phyloP scores from a whole-genome alignment of 2,113 vertebrate species.

The Ageneiosus marmoratus region DNA sequence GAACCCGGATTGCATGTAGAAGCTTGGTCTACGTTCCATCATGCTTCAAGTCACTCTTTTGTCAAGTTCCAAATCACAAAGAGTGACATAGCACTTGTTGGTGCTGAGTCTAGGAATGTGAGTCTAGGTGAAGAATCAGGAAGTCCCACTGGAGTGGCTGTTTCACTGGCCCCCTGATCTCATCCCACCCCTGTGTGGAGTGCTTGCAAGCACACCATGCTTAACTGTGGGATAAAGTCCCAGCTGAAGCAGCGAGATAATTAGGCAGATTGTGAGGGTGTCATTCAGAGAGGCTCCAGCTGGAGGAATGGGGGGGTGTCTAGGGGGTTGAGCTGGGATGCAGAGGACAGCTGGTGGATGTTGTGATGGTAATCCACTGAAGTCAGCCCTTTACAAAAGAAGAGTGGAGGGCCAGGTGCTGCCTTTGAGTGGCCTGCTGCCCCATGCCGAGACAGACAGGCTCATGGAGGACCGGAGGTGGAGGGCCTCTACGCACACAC shows the following conservation, averaged over 20 bases:
- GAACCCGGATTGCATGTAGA: not conserved
- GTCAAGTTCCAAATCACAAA: not conserved
- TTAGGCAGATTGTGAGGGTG: slow-evolving; percentile 80
- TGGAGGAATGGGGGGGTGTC: slow-evolving; percentile 68
- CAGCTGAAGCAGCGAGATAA: slow-evolving; percentile 71
- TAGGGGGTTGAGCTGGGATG: slow-evolving; percentile 45
- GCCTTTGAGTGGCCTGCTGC: slow-evolving; percentile 76
- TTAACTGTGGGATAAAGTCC: slow-evolving; percentile 53
- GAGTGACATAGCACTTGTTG: slow-evolving; percentile 65
- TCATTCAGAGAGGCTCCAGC: slow-evolving; percentile 77
- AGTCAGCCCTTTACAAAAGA: slow-evolving; percentile 78
- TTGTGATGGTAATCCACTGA: slow-evolving; percentile 83
- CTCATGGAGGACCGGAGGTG: slow-evolving; percentile 68
- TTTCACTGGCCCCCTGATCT: slow-evolving; percentile 51
- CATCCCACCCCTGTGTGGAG: slow-evolving; percentile 57
- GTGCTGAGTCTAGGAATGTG: slow-evolving; percentile 59
- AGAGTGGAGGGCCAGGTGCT: slow-evolving; percentile 79
- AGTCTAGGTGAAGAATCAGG: slow-evolving; percentile 68
- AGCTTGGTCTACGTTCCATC: not conserved
- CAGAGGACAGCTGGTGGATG: slow-evolving; percentile 82
- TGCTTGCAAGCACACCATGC: slow-evolving; percentile 52
- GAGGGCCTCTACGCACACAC: slow-evolving; percentile 56
- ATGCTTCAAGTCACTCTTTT: not conserved
- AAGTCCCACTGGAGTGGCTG: slow-evolving; percentile 63
- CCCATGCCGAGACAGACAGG: slow-evolving; percentile 76